Base-by-base conservation (phyloP, 2,888 invertebrate species). In the Agrochola circellaris region DNA sequence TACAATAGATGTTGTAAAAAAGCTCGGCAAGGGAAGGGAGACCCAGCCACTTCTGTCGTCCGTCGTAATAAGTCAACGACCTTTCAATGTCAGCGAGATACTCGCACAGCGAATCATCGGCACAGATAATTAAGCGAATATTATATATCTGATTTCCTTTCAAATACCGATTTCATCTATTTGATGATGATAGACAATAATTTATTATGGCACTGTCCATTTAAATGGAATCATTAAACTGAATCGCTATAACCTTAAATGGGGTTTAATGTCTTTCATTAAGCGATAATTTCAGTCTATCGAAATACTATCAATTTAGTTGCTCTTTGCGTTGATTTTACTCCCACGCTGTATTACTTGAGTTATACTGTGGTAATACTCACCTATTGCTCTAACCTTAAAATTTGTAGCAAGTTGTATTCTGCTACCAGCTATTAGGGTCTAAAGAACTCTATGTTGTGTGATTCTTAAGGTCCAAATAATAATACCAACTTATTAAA, bases 61-160 rank as follows among this genome's bases (percentile, higher is more conserved):
- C 90, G 92, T 90, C 91, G 89, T 92, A 90, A 90, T 90, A 92
- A 92, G 96, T 95, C 95, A 95, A 95, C 90, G 94, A 96, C 93
- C 96, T 94, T 92, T 96, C 95, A 96, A 96, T 95, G 96, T 95
- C 95, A 94, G 92, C 92, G 84, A 90, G 92, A 92, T 90, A 92
- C 92, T 92, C 91, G 90, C 87, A 91, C 90, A 87, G 87, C 91
- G 91, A 92, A 94, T 93, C 92, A 93, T 91, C 92, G 90, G 86
- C 90, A 88, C 91, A 89, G 90, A 91, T 90, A 89, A 93, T 93
- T 93, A 93, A 93, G 91, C 82, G 88, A 92, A 91, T 90, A 87
- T 84, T 89, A 90, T 89, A 89, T 90, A 91, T 91, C 89, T 87
- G 84, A 91, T 92, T 91, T 90, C 86, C 89, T 92, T 89, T 89